These are phyloP conservation scores for Enteromius radiatus DNA, from an alignment of 2,797 vertebrate species.

Conservation along the genomic window DNA sequence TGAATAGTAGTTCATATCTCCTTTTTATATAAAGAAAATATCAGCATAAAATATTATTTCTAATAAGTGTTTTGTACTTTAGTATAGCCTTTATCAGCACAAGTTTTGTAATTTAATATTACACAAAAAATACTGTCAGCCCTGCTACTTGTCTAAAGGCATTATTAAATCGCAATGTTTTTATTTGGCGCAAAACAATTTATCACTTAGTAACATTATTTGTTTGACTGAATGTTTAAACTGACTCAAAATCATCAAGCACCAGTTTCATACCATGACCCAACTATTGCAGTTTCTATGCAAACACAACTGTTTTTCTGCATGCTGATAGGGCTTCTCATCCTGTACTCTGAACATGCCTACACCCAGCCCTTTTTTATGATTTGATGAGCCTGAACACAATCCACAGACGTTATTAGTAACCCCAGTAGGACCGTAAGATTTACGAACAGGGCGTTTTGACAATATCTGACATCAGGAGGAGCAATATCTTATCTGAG, in stretches of 20 bases:
- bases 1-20: neutral
- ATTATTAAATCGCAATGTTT: neutral
- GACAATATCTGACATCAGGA: conserved; percentile 45
- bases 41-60: neutral
- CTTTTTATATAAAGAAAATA: neutral
- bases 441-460: conserved; percentile 3
- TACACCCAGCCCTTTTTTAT: neutral
- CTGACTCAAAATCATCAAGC: neutral
- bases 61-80: neutral
- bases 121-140: neutral
- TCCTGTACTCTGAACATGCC: conserved; percentile 13
- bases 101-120: neutral
- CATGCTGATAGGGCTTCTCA: neutral
- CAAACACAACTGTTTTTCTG: neutral
- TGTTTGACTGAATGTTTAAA: neutral
- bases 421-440: neutral
- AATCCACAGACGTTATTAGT: conserved; percentile 14
- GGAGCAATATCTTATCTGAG: conserved; percentile 44
- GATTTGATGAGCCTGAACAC: conserved; percentile 25
- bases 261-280: neutral
- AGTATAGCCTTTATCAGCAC: neutral
- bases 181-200: neutral
- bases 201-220: neutral
- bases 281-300: neutral
- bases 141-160: neutral